A percentile compares a stretch with the other conserved stretches of the same genome.
Conservation (phyloP, 2,797 vertebrate species). For the Triplophysa bombifrons region DNA sequence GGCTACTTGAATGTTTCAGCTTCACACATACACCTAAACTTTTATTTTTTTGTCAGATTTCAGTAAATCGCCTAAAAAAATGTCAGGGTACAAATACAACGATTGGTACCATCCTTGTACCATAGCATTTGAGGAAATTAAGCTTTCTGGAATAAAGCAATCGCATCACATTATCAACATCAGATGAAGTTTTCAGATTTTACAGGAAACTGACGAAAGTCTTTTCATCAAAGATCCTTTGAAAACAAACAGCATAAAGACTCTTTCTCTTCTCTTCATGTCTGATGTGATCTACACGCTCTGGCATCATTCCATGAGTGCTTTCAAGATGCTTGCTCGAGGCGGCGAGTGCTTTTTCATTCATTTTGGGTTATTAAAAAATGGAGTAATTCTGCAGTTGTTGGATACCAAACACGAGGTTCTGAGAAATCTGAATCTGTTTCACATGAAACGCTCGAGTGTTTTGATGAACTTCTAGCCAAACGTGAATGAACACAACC, state of each 20-base stretch:
- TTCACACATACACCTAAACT: too few species aligned
- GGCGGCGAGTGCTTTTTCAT: neutral
- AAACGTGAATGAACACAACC: conserved; percentile 77
- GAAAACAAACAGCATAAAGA: conserved; percentile 30
- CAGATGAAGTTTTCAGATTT: conserved; percentile 10
- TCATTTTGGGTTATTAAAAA: neutral
- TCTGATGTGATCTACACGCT: conserved; percentile 14
- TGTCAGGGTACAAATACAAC: neutral
- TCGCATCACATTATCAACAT: neutral
- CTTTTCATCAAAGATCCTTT: conserved; percentile 26
- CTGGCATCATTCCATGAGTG: neutral
- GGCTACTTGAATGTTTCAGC: too few species aligned
- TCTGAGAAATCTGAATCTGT: conserved; percentile 64
- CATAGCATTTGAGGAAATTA: neutral
- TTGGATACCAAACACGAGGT: neutral
- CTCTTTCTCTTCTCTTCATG: conserved; percentile 28
- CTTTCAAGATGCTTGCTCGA: neutral
- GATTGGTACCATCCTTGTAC: neutral
- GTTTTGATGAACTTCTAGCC: conserved; percentile 75
- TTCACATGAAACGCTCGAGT: conserved; percentile 71
- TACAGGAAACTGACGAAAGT: neutral
- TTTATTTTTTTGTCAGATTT: too few species aligned
- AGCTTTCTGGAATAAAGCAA: neutral
- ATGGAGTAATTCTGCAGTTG: neutral
- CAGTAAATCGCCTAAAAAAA: neutral